A percentile compares a stretch with the other conserved stretches of the same genome.
These are phyloP conservation scores for Thaumatotibia leucotreta DNA, from an alignment of 1,140 invertebrate genomes.

Conservation along the genomic window DNA sequence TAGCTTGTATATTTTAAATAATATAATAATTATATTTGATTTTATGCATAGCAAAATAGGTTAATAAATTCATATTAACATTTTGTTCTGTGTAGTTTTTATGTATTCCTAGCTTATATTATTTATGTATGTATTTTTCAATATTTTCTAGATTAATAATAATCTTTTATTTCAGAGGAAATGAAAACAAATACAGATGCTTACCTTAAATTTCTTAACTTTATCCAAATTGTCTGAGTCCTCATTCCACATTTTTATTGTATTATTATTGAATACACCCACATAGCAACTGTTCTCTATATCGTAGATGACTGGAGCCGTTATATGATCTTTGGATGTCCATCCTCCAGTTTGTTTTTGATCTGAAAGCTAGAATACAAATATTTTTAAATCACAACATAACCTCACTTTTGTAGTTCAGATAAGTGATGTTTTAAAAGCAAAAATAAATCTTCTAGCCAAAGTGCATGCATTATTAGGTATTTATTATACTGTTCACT, in stretches of 20 bases:
- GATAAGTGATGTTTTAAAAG: constrained; percentile 1
- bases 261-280: constrained; percentile 83
- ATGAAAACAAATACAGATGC: background rate
- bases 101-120: too few relatives aligned
- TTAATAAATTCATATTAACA: too few relatives aligned
- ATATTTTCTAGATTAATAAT: too few relatives aligned
- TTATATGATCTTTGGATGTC: constrained; percentile 84
- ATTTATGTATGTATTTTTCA: too few relatives aligned
- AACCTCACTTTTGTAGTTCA: background rate
- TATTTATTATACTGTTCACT: background rate
- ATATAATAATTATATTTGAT: background rate
- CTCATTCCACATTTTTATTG: constrained; percentile 80
- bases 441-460: too few relatives aligned
- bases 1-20: too few relatives aligned
- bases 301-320: constrained; percentile 82
- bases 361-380: constrained; percentile 76
- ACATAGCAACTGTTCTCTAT: constrained; percentile 78
- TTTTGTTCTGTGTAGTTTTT: too few relatives aligned
- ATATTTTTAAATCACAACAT: background rate
- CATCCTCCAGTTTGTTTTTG: constrained; percentile 86
- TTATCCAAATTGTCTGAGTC: constrained; percentile 80
- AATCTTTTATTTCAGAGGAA: too few relatives aligned
- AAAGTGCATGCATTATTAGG: too few relatives aligned
- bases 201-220: constrained; percentile 82
- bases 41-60: too few relatives aligned